Evolutionary conservation across 2,113 vertebrate genomes (phyloP).

Genomic region (Narcine bancroftii): DNA sequence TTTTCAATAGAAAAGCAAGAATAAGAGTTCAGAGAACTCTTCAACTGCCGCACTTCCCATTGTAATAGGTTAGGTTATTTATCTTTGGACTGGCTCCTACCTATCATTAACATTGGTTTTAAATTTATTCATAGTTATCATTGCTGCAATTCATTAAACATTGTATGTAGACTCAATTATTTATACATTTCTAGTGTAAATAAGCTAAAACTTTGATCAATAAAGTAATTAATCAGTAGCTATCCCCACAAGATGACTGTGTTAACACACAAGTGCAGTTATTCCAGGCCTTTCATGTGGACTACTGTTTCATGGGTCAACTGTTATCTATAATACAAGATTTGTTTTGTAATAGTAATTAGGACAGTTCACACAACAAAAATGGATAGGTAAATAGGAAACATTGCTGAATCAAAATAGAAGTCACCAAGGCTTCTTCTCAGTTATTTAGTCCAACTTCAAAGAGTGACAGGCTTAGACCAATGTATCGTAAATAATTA

Average conservation of each 20-base stretch:
- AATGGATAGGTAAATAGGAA: not conserved
- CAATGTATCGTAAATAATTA: not conserved
- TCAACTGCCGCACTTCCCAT: too few relatives aligned
- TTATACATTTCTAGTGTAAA: conserved; percentile 19
- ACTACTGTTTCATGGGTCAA: not conserved
- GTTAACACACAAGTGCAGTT: conserved; percentile 30
- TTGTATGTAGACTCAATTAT: conserved; percentile 26
- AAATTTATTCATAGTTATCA: not conserved
- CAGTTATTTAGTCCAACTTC: conserved; percentile 21
- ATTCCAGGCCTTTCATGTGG: not conserved
- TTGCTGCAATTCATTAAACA: not conserved
- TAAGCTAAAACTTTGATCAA: conserved; percentile 23
- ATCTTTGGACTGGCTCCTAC: not conserved
- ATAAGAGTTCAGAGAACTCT: not conserved
- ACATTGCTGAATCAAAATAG: too few relatives aligned
- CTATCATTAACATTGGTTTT: not conserved
- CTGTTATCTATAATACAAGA: not conserved
- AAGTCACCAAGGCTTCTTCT: too few relatives aligned
- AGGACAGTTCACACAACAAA: not conserved
- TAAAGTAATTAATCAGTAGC: conserved; percentile 5
- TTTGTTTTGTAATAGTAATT: conserved; percentile 18
- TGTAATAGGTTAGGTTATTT: not conserved
- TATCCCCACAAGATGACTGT: conserved; percentile 35
- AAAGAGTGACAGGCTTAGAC: conserved; percentile 17
- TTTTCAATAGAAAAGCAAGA: not conserved